Conservation (phyloP, 1,140 invertebrate species). For the Sitobion miscanthi region DNA sequence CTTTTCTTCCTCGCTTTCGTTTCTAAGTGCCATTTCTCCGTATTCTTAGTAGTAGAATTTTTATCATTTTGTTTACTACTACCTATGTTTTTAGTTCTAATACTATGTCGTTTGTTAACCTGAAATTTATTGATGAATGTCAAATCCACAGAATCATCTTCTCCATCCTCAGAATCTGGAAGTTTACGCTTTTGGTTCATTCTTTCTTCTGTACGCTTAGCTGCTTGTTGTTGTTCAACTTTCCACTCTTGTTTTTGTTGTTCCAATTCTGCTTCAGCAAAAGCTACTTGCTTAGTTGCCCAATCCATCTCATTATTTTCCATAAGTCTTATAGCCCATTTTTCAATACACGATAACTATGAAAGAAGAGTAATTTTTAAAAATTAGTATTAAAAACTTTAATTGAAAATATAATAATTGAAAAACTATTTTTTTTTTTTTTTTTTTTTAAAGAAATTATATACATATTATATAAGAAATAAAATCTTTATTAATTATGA, state of each 20-base stretch:
- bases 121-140: conserved; percentile 65
- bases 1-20: conserved; percentile 25
- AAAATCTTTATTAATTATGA: no score
- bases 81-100: conserved; percentile 35
- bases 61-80: conserved; percentile 11
- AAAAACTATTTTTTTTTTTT: no score
- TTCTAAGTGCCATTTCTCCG: background rate
- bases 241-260: conserved; percentile 95
- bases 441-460: no score
- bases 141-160: conserved; percentile 68
- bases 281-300: conserved; percentile 82
- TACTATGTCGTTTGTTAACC: conserved; percentile 54
- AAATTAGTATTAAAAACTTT: background rate
- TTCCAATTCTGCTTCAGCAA: conserved; percentile 89
- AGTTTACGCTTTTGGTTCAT: conserved; percentile 66
- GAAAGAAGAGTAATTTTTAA: conserved; percentile 57
- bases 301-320: conserved; percentile 87
- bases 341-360: conserved; percentile 88
- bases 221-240: conserved; percentile 76
- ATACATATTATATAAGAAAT: no score
- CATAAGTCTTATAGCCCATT: conserved; percentile 91
- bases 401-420: no score
- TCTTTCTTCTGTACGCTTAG: conserved; percentile 73
- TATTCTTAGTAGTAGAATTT: conserved; percentile 3
- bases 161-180: conserved; percentile 65